phyloP scores from a whole-genome alignment of 2,888 invertebrate species.

The Eupeodes luniger region DNA sequence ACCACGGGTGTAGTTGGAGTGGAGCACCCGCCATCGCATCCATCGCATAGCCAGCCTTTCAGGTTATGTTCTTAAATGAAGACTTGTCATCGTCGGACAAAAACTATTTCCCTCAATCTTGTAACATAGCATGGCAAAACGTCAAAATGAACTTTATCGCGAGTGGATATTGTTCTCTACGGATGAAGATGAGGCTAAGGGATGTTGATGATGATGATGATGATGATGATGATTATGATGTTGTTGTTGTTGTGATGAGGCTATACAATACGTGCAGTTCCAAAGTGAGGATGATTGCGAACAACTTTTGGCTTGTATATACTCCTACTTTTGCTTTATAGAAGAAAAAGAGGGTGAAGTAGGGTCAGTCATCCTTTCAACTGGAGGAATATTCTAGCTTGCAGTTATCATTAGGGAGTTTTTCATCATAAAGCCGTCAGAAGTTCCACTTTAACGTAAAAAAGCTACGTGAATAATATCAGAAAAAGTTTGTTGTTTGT shows the following conservation, averaged over 20 bases:
- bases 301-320: not conserved
- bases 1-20: too few species aligned
- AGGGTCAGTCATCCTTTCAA: slow-evolving; percentile 56
- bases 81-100: slow-evolving; percentile 11
- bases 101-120: slow-evolving; percentile 29
- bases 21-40: too few species aligned
- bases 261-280: not conserved
- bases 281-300: slow-evolving; percentile 21
- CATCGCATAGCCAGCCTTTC: not conserved
- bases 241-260: slow-evolving; percentile 9
- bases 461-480: slow-evolving; percentile 9
- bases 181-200: not conserved
- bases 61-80: slow-evolving; percentile 40
- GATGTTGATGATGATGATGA: not conserved
- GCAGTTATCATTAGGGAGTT: slow-evolving; percentile 42
- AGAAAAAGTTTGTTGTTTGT: not conserved
- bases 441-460: slow-evolving; percentile 11
- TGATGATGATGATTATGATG: not conserved
- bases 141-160: slow-evolving; percentile 41
- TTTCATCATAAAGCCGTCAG: slow-evolving; percentile 34
- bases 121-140: slow-evolving; percentile 42
- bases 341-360: slow-evolving; percentile 16
- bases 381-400: slow-evolving; percentile 8
- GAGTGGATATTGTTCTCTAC: slow-evolving; percentile 20
- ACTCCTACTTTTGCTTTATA: not conserved